These are phyloP conservation scores for Nicator chloris DNA, from an alignment of 2,113 vertebrate species.

Conservation along the genomic window DNA sequence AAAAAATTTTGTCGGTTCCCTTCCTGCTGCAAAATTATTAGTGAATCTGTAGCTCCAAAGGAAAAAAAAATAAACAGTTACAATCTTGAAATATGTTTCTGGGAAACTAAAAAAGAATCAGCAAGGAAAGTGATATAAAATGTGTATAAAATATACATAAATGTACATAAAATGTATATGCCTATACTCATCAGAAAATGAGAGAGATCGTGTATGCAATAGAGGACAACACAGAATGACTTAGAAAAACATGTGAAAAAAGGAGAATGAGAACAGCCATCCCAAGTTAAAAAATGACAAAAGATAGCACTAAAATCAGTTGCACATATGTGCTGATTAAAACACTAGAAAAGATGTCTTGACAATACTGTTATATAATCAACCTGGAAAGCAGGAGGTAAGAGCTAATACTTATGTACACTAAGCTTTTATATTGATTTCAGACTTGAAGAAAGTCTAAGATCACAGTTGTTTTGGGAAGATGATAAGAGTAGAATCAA, in stretches of 20 bases:
- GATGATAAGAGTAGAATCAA: neutral
- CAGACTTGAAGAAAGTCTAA: neutral
- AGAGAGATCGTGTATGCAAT: neutral
- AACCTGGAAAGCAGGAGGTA: neutral
- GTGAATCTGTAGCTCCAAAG: neutral
- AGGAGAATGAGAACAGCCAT: neutral
- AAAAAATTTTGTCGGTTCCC: neutral
- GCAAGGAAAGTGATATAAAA: neutral
- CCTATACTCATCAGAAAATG: neutral
- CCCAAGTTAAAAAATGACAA: neutral
- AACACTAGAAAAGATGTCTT: neutral
- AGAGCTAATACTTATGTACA: neutral
- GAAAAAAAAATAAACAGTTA: neutral
- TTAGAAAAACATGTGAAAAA: neutral
- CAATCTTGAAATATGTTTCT: neutral
- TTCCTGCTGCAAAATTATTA: neutral
- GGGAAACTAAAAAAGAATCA: neutral
- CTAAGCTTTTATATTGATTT: neutral
- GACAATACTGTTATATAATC: neutral
- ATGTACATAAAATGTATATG: neutral
- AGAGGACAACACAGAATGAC: neutral
- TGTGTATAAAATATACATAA: neutral
- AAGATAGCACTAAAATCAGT: neutral
- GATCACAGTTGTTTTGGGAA: neutral
- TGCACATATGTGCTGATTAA: neutral